These are phyloP conservation scores for Diaperis boleti DNA, from an alignment of 2,888 invertebrate species.

Conservation along the genomic window DNA sequence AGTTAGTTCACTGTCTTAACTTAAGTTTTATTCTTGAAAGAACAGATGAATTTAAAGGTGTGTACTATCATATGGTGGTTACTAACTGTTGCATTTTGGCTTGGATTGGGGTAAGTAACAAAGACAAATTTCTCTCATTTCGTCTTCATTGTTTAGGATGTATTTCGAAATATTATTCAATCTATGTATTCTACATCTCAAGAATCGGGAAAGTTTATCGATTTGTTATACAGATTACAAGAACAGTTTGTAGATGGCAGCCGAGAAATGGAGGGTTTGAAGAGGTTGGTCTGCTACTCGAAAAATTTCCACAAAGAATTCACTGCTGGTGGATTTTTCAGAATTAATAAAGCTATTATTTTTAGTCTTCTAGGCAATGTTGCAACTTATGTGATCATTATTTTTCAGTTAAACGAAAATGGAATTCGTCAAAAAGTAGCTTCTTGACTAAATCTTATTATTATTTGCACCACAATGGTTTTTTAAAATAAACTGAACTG, in stretches of 20 bases:
- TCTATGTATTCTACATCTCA: background rate
- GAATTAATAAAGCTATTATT: background rate
- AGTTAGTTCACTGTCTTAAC: background rate
- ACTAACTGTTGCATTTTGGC: background rate
- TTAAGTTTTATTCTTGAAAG: background rate
- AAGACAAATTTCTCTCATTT: background rate
- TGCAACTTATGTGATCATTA: slow-evolving; percentile 2
- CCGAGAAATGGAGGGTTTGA: background rate
- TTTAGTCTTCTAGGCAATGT: background rate
- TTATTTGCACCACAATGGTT: too few relatives aligned
- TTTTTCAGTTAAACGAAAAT: slow-evolving; percentile 3
- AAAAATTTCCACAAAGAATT: background rate
- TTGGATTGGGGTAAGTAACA: background rate
- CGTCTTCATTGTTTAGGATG: background rate
- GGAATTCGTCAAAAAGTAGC: too few relatives aligned
- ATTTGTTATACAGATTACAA: background rate
- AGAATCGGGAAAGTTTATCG: background rate
- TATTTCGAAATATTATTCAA: background rate
- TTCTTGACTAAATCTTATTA: too few relatives aligned
- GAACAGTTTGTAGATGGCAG: background rate
- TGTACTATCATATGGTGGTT: background rate
- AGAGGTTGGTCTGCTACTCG: background rate
- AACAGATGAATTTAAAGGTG: background rate
- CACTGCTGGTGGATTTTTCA: slow-evolving; percentile 7
- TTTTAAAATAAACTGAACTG: too few relatives aligned